These are phyloP conservation scores for Alfaro cultratus DNA, from an alignment of 2,797 vertebrate species.

Conservation along the genomic window DNA sequence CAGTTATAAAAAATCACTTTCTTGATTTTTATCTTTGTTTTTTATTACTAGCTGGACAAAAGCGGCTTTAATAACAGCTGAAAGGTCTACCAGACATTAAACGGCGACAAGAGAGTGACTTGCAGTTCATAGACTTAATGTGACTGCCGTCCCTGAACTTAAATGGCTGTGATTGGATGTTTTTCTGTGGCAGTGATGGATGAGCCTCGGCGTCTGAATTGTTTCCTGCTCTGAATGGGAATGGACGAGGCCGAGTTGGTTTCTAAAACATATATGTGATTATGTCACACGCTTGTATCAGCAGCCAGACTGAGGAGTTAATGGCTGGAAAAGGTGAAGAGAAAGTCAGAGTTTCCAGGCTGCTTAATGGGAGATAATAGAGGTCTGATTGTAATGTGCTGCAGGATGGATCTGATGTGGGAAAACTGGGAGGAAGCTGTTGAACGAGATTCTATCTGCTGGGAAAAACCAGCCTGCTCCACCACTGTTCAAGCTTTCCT, in stretches of 20 bases:
- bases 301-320: constrained; percentile 31
- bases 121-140: constrained; percentile 9
- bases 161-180: constrained; percentile 30
- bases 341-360: constrained; percentile 43
- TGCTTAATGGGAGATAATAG: constrained; percentile 57
- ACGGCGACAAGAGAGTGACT: constrained; percentile 7
- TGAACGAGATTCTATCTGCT: constrained; percentile 64
- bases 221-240: constrained; percentile 33
- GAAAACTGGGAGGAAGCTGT: constrained; percentile 49
- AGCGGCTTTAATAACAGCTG: constrained; percentile 14
- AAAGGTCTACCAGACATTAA: constrained; percentile 9
- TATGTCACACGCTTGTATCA: constrained; percentile 21
- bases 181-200: constrained; percentile 40
- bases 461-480: constrained; percentile 38
- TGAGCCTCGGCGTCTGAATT: constrained; percentile 11
- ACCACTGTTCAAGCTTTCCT: background rate
- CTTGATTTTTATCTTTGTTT: background rate
- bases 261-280: constrained; percentile 26
- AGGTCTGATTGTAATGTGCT: constrained; percentile 57
- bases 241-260: constrained; percentile 8
- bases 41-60: background rate
- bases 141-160: constrained; percentile 10
- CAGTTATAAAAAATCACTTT: background rate
- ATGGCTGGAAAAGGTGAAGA: constrained; percentile 24
- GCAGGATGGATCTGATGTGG: constrained; percentile 44